Percentiles rank a stretch among this genome's conserved stretches.
Conservation (phyloP, 2,797 vertebrate species). For the Threskiornis aethiopicus region DNA sequence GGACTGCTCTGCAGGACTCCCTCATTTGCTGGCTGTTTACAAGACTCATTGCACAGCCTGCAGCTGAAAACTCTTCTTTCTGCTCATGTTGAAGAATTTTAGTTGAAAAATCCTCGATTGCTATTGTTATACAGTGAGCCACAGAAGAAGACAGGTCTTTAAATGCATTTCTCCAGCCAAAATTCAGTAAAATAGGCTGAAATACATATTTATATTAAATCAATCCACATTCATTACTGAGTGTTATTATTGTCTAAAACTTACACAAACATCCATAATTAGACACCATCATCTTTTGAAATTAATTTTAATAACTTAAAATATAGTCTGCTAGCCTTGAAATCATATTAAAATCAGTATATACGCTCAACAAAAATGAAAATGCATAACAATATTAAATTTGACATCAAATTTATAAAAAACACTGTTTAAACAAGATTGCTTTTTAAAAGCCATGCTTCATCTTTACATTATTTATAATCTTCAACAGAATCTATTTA, state of each 20-base stretch:
- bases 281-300: background rate
- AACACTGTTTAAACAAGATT: conserved; percentile 31
- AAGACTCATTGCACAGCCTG: conserved; percentile 66
- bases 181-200: conserved; percentile 81
- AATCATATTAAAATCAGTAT: conserved; percentile 30
- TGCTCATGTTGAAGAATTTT: conserved; percentile 86
- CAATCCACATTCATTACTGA: background rate
- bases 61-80: conserved; percentile 71
- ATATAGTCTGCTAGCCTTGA: background rate
- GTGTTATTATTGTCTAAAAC: conserved; percentile 24
- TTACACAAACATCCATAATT: background rate
- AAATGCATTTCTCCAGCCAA: conserved; percentile 90
- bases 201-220: conserved; percentile 62
- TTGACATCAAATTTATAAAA: background rate
- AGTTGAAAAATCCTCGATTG: conserved; percentile 83
- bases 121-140: conserved; percentile 84
- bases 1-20: conserved; percentile 65
- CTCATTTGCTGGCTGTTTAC: conserved; percentile 68
- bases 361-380: conserved; percentile 34
- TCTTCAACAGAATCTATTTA: conserved; percentile 37
- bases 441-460: background rate
- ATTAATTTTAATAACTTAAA: conserved; percentile 3
- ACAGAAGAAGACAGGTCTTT: conserved; percentile 83
- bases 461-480: background rate
- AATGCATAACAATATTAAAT: background rate